Percentiles rank a stretch among this genome's conserved stretches.
These are phyloP conservation scores for Rhynchonycteris naso DNA, from an alignment of 2,797 vertebrate species.

Conservation along the genomic window DNA sequence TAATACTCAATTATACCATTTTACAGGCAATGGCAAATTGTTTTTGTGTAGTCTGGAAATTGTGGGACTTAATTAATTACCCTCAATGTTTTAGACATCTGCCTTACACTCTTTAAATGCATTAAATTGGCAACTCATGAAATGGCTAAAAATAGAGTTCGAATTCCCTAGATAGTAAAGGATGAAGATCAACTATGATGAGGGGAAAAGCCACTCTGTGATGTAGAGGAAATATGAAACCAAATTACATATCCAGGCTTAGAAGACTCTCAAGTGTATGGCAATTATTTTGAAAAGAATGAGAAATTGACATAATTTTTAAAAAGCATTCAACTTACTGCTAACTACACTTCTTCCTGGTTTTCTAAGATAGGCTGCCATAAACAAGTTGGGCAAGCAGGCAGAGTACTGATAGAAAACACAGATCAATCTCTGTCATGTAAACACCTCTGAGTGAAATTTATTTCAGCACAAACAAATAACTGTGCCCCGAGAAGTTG, in stretches of 20 bases:
- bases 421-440: slow-evolving; percentile 55
- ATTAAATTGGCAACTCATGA: slow-evolving; percentile 84
- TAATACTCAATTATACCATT: slow-evolving; percentile 86
- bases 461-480: slow-evolving; percentile 72
- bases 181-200: slow-evolving; percentile 67
- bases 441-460: slow-evolving; percentile 64
- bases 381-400: slow-evolving; percentile 44
- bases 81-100: slow-evolving; percentile 86
- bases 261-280: slow-evolving; percentile 1
- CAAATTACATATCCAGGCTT: slow-evolving; percentile 45
- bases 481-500: slow-evolving; percentile 61
- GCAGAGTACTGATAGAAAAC: slow-evolving; percentile 26
- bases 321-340: slow-evolving; percentile 52
- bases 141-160: slow-evolving; percentile 85
- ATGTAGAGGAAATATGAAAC: slow-evolving; percentile 60
- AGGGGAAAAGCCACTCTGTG: not conserved
- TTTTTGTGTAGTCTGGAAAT: slow-evolving; percentile 87
- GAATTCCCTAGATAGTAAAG: slow-evolving; percentile 80
- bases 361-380: slow-evolving; percentile 42
- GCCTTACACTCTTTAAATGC: slow-evolving; percentile 83
- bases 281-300: slow-evolving; percentile 58
- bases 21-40: slow-evolving; percentile 88
- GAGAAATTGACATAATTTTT: slow-evolving; percentile 42
- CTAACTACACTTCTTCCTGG: slow-evolving; percentile 44
- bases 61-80: slow-evolving; percentile 87